Percentiles rank a stretch among this genome's conserved stretches.
Conservation (phyloP, 2,113 vertebrate genomes). For the Manacus vitellinus region DNA sequence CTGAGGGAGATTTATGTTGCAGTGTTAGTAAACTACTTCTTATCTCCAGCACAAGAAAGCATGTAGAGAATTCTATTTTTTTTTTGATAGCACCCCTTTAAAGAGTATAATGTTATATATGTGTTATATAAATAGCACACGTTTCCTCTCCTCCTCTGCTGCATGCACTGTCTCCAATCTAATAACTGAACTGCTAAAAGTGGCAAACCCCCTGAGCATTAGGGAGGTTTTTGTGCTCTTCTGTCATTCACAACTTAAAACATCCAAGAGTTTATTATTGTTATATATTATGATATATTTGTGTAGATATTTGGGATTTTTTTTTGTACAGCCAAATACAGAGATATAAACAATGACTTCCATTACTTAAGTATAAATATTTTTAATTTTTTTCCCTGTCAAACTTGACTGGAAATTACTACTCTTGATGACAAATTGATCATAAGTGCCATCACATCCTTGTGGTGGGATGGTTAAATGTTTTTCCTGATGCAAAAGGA, state of each 20-base stretch:
- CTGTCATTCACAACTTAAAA: not conserved
- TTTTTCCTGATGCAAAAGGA: not conserved
- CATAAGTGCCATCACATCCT: not conserved
- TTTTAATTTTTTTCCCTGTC: not conserved
- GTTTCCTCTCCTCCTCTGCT: not conserved
- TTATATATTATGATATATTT: not conserved
- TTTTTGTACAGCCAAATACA: not conserved
- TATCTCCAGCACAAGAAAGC: constrained; percentile 30
- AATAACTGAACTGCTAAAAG: not conserved
- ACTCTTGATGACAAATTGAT: not conserved
- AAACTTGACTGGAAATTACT: not conserved
- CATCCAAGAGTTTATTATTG: not conserved
- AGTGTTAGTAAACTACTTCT: not conserved
- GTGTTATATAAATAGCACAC: not conserved
- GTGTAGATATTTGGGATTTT: not conserved
- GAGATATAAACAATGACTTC: not conserved
- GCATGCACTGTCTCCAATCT: not conserved
- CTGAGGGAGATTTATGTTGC: constrained; percentile 14
- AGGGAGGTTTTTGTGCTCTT: not conserved
- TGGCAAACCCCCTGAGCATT: not conserved
- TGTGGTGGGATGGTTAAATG: not conserved
- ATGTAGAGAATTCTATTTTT: not conserved
- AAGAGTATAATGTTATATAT: not conserved
- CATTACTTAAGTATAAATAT: not conserved
- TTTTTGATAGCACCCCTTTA: not conserved